phyloP scores from a whole-genome alignment of 2,113 vertebrate genomes.

The Hippocampus abdominalis region DNA sequence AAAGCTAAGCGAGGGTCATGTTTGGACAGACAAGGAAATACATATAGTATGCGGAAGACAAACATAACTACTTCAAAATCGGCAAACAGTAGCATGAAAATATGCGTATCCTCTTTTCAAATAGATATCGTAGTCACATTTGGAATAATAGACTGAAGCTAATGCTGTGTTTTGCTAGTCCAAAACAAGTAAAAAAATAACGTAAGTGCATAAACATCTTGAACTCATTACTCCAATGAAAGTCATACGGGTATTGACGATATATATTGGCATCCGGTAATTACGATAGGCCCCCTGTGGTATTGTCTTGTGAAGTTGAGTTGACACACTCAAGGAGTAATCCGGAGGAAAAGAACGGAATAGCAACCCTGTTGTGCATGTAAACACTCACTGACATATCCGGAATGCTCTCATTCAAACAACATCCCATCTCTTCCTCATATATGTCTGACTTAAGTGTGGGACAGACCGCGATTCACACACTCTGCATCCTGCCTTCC shows the following conservation, averaged over 20 bases:
- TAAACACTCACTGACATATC: constrained; percentile 27
- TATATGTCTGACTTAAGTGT: constrained; percentile 45
- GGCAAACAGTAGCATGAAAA: not conserved
- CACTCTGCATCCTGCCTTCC: constrained; percentile 58
- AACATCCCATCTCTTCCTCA: constrained; percentile 45
- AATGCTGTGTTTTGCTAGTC: not conserved
- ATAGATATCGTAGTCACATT: not conserved
- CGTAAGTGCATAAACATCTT: not conserved
- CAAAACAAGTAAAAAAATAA: not conserved
- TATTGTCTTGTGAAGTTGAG: too few relatives aligned
- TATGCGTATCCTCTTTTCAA: not conserved
- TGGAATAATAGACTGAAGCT: not conserved
- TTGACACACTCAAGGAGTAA: too few relatives aligned
- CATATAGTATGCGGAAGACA: too few relatives aligned
- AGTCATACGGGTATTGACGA: too few relatives aligned
- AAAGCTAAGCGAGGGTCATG: too few relatives aligned
- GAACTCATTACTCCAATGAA: not conserved
- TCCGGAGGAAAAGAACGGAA: not conserved
- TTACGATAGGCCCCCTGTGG: too few relatives aligned
- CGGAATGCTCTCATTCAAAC: constrained; percentile 30
- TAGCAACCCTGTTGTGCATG: not conserved
- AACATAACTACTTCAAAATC: too few relatives aligned
- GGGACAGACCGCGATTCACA: constrained; percentile 62
- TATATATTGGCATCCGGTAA: too few relatives aligned
- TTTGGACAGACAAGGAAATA: too few relatives aligned